Conservation (phyloP, 2,888 invertebrate species). For the Cylindroiulus punctatus region DNA sequence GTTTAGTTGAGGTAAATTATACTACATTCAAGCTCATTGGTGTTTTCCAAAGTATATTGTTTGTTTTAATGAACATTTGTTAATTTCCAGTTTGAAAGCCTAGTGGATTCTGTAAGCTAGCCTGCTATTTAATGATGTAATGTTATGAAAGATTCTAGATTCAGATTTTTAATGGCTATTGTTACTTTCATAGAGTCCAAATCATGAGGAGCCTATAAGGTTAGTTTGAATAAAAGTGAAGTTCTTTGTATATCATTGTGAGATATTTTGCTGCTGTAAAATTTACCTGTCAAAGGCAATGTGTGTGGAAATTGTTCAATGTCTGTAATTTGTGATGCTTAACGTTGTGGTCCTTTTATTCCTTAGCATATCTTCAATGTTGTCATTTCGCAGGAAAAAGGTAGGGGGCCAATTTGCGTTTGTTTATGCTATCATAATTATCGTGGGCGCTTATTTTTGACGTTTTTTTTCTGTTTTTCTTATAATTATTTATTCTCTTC, state of each 20-base stretch:
- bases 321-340: constrained; percentile 11
- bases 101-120: constrained; percentile 51
- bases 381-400: constrained; percentile 56
- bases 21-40: no score
- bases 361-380: constrained; percentile 55
- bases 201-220: constrained; percentile 56
- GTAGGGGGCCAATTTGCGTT: constrained; percentile 39
- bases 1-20: constrained; percentile 54
- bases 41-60: neutral
- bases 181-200: constrained; percentile 48
- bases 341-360: constrained; percentile 48
- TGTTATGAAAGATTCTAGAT: neutral
- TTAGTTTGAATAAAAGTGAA: constrained; percentile 34
- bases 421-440: neutral
- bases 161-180: neutral
- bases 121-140: neutral
- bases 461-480: neutral
- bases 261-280: neutral
- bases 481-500: constrained; percentile 35
- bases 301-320: neutral
- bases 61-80: neutral
- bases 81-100: constrained; percentile 56
- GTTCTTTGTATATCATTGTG: neutral
- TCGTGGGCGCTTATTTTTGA: constrained; percentile 22
- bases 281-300: neutral